Evolutionary conservation across 2,797 vertebrate species (phyloP).

Genomic region (Diplodus puntazzo): DNA sequence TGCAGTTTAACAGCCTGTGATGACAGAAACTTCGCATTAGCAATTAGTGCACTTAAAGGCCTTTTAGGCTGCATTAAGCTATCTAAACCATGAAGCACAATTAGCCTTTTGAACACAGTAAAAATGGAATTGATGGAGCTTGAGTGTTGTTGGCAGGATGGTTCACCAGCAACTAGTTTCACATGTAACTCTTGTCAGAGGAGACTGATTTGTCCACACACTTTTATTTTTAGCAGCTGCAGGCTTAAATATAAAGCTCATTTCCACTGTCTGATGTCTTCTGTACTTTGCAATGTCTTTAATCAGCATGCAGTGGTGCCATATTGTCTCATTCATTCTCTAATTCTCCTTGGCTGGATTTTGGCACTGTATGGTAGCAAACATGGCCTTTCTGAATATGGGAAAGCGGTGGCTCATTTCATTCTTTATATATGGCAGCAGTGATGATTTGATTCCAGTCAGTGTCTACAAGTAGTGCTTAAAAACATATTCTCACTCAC

Average conservation of each 20-base stretch:
- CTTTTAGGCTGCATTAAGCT: conserved; percentile 72
- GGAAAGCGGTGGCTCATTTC: not conserved
- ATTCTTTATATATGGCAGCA: not conserved
- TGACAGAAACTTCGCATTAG: conserved; percentile 59
- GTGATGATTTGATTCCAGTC: not conserved
- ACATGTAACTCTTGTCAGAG: conserved; percentile 26
- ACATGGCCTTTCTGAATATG: not conserved
- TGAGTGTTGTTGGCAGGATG: conserved; percentile 38
- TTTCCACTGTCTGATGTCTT: conserved; percentile 17
- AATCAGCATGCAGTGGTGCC: conserved; percentile 18
- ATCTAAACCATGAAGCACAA: conserved; percentile 63
- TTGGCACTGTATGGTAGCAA: conserved; percentile 11
- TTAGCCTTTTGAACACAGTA: conserved; percentile 59
- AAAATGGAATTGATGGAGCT: conserved; percentile 49
- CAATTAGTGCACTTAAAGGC: conserved; percentile 76
- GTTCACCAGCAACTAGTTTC: conserved; percentile 44
- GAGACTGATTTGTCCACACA: conserved; percentile 3
- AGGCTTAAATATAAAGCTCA: not conserved
- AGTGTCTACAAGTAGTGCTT: conserved; percentile 1
- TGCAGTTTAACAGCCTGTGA: conserved; percentile 62
- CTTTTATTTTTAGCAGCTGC: conserved; percentile 23
- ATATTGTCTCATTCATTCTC: conserved; percentile 3
- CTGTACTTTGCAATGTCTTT: not conserved
- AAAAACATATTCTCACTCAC: not conserved
- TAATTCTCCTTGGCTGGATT: not conserved